phyloP scores from a whole-genome alignment of 2,888 invertebrate species.

The Molorchus minor region DNA sequence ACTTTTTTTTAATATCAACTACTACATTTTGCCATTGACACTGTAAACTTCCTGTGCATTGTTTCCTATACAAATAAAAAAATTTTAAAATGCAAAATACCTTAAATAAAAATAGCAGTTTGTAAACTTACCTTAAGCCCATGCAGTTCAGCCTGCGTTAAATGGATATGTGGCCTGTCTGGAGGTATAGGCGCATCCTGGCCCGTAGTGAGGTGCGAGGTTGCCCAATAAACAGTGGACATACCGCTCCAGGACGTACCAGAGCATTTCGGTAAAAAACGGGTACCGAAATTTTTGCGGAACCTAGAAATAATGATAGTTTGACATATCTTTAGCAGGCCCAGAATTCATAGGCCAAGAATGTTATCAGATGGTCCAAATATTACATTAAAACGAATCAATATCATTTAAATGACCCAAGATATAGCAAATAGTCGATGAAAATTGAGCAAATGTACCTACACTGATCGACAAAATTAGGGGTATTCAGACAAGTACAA shows the following conservation, averaged over 20 bases:
- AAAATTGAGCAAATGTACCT: no score
- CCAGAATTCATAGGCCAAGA: no score
- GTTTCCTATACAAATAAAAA: no score
- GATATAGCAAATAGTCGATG: background rate
- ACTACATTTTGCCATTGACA: no score
- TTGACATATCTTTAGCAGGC: no score
- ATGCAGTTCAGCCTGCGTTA: slow-evolving; percentile 82
- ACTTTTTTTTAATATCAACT: no score
- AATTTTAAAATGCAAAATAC: background rate
- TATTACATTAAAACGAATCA: no score
- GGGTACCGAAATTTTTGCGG: slow-evolving; percentile 98
- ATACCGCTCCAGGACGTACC: slow-evolving; percentile 96
- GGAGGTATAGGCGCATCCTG: slow-evolving; percentile 59
- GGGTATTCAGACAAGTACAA: no score
- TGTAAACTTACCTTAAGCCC: slow-evolving; percentile 71
- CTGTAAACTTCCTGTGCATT: no score
- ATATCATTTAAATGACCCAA: background rate
- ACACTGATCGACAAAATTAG: no score
- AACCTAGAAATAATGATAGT: slow-evolving; percentile 69
- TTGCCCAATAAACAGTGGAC: slow-evolving; percentile 86
- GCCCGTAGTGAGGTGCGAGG: slow-evolving; percentile 73
- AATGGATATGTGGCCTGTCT: slow-evolving; percentile 73
- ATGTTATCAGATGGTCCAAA: no score
- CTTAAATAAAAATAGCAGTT: background rate
- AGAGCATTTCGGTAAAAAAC: slow-evolving; percentile 97